Percentiles rank a stretch among this genome's conserved stretches.
Evolutionary conservation across 2,113 vertebrate species (phyloP).

Genomic region (Syngnathus scovelli): DNA sequence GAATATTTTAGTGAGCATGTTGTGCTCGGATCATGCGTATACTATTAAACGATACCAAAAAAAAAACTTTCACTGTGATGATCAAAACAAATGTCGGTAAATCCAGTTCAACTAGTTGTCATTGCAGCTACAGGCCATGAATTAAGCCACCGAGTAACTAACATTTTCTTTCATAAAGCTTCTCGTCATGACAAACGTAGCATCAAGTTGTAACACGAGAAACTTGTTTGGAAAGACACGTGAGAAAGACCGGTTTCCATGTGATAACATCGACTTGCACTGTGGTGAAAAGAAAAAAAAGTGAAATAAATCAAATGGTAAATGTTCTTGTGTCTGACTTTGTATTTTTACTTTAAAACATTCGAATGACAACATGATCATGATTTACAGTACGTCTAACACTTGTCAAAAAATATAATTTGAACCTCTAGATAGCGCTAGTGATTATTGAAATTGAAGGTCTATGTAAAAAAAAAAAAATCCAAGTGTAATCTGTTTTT

Average conservation of each 20-base stretch:
- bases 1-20: no score
- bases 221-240: not conserved
- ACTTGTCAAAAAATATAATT: no score
- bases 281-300: not conserved
- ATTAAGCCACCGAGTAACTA: not conserved
- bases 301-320: not conserved
- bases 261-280: not conserved
- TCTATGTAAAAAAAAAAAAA: no score
- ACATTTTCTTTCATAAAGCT: not conserved
- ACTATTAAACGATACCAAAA: not conserved
- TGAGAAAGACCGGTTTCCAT: not conserved
- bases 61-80: constrained; percentile 27
- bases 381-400: no score
- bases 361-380: not conserved
- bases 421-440: no score
- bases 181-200: not conserved
- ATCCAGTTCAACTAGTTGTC: not conserved
- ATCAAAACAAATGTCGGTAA: not conserved
- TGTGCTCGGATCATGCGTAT: no score
- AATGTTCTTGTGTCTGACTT: not conserved
- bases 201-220: not conserved
- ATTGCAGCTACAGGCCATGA: not conserved
- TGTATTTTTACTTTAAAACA: not conserved
- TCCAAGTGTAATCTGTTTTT: no score
- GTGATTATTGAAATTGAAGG: no score